Evolutionary conservation across 2,888 invertebrate genomes (phyloP), one percentile per base, ranked within the genome.

Genomic region (Portevinia maculata): DNA sequence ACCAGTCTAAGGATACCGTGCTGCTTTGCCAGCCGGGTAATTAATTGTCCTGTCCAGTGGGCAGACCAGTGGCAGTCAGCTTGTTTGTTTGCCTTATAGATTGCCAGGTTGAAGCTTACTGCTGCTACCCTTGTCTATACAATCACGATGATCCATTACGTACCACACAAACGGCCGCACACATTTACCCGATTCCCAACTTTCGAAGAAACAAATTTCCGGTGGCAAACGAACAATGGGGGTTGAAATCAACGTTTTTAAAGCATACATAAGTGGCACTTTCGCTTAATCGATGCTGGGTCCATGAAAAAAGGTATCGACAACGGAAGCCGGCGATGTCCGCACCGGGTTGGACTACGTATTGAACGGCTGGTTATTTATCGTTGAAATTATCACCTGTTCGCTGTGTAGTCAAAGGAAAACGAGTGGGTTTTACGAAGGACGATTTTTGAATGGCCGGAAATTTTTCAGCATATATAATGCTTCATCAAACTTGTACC

Each of bases 131-230:
- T 78, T 83, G 71, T 83, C 71, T 48, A n/a, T n/a, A 37, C 65
- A 83, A 78, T 73, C 83, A 83, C 71, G 62, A 73, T 83, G 83
- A 83, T 83, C 83, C 83, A 83, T 83, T 83, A 83, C 71, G 62
- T 37, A 60, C 41, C 50, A 19, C 32, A 78, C 55, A 57, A 41
- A 62, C 41, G 28, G 28, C 11, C 55, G 21, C 52, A 60, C 53
- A 53, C 37, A 30, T 19, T 48, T 41, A 59, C 70, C 70, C 28
- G 73, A n/a, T n/a, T n/a, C 34, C 67, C 48, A 64, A 78, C 71
- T 78, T 83, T 71, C 78, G 71, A 83, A 78, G 78, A 83, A 83
- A 83, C 83, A 83, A 83, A 83, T 83, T 78, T 83, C 83, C 83
- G 83, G 83, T 78, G 59, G 70, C 46, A 65, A 65, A 50, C 53